Conservation (phyloP, 2,797 vertebrate species). For the Urosaurus nigricauda region DNA sequence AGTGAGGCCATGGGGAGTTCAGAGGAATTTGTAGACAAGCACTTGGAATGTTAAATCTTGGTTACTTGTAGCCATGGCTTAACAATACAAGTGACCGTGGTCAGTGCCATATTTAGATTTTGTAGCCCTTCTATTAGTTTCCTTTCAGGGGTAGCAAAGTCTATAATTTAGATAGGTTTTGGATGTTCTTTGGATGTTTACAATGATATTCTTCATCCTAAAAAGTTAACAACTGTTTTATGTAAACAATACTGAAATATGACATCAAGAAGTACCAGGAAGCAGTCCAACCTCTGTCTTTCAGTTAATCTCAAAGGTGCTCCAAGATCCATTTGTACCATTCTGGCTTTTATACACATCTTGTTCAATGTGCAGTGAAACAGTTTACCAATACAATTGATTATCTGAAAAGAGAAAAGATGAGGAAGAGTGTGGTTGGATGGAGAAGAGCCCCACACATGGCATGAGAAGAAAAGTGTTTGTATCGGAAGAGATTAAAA, state of each 20-base stretch:
- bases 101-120: not conserved
- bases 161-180: not conserved
- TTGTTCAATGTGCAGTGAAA: not conserved
- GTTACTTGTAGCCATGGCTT: not conserved
- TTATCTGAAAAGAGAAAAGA: not conserved
- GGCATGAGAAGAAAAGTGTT: not conserved
- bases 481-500: not conserved
- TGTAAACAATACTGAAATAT: constrained; percentile 15
- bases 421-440: not conserved
- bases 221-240: not conserved
- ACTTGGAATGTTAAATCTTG: not conserved
- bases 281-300: no score
- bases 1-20: no score
- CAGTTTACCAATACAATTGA: not conserved
- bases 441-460: not conserved
- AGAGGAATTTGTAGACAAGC: no score
- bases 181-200: not conserved
- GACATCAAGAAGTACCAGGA: not conserved
- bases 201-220: not conserved
- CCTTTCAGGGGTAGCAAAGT: not conserved
- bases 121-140: not conserved
- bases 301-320: no score
- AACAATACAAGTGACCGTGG: not conserved
- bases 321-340: not conserved
- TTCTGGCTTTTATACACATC: no score